Evolutionary conservation across 2,888 invertebrate genomes (phyloP).

Genomic region (Drosophila nr. fundita): DNA sequence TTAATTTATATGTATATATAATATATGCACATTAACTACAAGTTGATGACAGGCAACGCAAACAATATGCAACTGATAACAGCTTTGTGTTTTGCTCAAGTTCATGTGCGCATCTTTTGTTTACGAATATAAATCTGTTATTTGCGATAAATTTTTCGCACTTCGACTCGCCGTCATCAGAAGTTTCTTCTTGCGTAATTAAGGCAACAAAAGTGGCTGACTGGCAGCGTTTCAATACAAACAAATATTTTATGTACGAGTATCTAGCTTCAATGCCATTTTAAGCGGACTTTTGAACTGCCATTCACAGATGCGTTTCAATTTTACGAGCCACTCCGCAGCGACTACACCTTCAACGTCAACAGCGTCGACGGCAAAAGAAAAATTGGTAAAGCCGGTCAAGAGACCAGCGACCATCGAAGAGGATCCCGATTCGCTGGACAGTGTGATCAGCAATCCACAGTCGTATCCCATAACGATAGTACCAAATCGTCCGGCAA

Average conservation of each 20-base stretch:
- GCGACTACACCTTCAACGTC: slow-evolving; percentile 33
- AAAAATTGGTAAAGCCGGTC: slow-evolving; percentile 58
- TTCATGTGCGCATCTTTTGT: slow-evolving; percentile 21
- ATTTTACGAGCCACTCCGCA: slow-evolving; percentile 60
- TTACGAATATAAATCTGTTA: slow-evolving; percentile 40
- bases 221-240: neutral
- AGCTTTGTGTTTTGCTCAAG: slow-evolving; percentile 19
- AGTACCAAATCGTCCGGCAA: slow-evolving; percentile 83
- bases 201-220: slow-evolving; percentile 16
- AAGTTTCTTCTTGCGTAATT: slow-evolving; percentile 47
- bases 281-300: slow-evolving; percentile 35
- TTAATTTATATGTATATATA: neutral
- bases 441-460: slow-evolving; percentile 84
- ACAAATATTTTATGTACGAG: slow-evolving; percentile 11
- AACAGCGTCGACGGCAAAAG: slow-evolving; percentile 26
- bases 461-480: slow-evolving; percentile 84
- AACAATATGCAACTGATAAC: slow-evolving; percentile 26
- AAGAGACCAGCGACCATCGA: slow-evolving; percentile 82
- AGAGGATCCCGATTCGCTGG: slow-evolving; percentile 84
- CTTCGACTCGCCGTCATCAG: slow-evolving; percentile 39
- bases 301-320: slow-evolving; percentile 70
- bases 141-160: slow-evolving; percentile 47
- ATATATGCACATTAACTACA: neutral
- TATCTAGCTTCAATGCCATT: slow-evolving; percentile 10
- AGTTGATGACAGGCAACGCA: neutral